Evolutionary conservation across 2,797 vertebrate species (phyloP).

Genomic region (Rallus crepitans): DNA sequence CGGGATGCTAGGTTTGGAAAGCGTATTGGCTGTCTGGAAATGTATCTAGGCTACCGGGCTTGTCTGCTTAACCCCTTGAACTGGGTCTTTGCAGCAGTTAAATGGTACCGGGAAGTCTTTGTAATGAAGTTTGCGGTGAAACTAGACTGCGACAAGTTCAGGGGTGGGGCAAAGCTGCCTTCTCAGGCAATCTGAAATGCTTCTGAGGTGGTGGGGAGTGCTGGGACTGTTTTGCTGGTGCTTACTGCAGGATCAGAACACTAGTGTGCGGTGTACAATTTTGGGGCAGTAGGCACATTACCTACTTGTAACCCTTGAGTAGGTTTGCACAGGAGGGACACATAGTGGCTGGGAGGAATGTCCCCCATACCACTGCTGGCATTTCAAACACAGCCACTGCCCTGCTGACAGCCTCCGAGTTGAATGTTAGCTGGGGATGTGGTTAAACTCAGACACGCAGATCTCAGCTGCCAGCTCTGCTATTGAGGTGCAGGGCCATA

Average conservation of each 20-base stretch:
- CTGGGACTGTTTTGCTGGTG: neutral
- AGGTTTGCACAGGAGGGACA: neutral
- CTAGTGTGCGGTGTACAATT: fast-evolving
- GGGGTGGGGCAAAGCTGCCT: neutral
- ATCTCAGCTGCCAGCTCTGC: neutral
- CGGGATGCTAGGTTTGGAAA: conserved; percentile 2
- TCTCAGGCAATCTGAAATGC: neutral
- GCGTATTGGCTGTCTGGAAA: neutral
- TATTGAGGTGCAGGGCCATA: neutral
- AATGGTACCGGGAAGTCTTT: neutral
- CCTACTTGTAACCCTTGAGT: neutral
- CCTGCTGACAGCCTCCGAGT: neutral
- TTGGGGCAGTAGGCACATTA: neutral
- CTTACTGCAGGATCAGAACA: neutral
- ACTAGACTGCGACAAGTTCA: neutral
- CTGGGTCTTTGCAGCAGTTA: neutral
- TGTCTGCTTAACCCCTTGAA: neutral
- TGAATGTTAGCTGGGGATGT: neutral
- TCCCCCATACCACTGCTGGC: neutral
- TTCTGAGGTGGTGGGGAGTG: neutral
- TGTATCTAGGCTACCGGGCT: neutral
- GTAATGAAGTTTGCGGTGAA: neutral
- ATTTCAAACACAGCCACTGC: neutral
- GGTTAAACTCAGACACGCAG: neutral
- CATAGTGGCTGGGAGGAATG: neutral